Evolutionary conservation across 53 echinoderm and acorn worm genomes (phyloP), one percentile per base, ranked within the genome.

Genomic region (Arbacia lixula): DNA sequence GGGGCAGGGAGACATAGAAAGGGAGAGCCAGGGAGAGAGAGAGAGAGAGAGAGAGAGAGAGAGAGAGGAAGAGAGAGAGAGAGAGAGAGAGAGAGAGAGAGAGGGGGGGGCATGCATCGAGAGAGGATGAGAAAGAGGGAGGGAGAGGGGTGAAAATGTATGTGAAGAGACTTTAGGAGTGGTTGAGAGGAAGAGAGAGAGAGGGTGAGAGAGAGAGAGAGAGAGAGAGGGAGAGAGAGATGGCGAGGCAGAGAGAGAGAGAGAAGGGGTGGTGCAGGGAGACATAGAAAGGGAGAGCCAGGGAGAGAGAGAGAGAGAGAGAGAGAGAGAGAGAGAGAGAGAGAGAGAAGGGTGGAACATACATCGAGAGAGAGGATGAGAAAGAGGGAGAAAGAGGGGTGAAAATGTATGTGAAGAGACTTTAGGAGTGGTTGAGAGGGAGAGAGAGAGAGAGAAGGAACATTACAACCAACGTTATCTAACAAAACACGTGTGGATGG

Each of bases 31-130:
- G 2, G 8, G 11, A n/a, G 29, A 27, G 54, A 76, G 14, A 27
- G 56, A 31, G 40, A 4, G 50, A 20, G 72, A 72, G 22, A 46
- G 72, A 72, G 72, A 43, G 72, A n/a, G 21, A 72, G 63, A 61
- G 63, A 61, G 69, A 68, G 63, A 61, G 63, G 24, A 26, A 61
- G 63, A 61, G 63, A 61, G 63, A 61, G 63, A 61, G 63, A 61
- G 63, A 61, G 63, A 61, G 63, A 61, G 63, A 61, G 63, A 61
- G 63, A 61, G 63, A 61, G 63, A 61, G 63, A 61, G 63, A 61
- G 63, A 61, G 63, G 24, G 63, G 24, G 63, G 24, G 63, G 10
- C 9, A 21, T 10, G 24, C 14, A 61, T 9, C 16, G 12, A 61
- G 22, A 16, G 12, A 61, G 12, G 24, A 21, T 16, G n/a, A n/a